Percentiles rank a stretch among this genome's conserved stretches.
These are phyloP conservation scores for Spinus pinus DNA, from an alignment of 2,797 vertebrate genomes.

Conservation along the genomic window DNA sequence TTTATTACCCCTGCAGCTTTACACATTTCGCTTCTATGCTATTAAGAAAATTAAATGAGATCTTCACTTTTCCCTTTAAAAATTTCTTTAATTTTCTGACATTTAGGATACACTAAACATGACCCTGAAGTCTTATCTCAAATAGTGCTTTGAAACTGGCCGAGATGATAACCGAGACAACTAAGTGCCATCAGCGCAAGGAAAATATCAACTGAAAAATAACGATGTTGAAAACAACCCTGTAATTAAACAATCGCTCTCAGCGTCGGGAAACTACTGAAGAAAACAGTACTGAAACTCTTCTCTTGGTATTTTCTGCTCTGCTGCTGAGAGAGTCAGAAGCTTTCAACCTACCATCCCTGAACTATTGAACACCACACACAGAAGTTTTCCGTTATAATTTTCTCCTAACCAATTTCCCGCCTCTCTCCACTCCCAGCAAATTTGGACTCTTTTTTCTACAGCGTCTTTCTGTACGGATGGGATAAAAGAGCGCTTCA, in stretches of 20 bases:
- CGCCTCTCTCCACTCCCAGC: accelerated
- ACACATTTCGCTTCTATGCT: accelerated
- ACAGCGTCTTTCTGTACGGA: accelerated
- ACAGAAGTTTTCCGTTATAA: accelerated
- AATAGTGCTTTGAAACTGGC: not conserved
- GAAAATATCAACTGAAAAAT: not conserved
- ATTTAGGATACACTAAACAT: not conserved
- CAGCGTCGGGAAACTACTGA: not conserved
- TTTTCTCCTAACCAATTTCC: not conserved
- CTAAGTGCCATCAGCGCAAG: accelerated
- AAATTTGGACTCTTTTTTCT: accelerated
- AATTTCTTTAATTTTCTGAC: not conserved
- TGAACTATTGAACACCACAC: accelerated
- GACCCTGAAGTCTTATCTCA: not conserved
- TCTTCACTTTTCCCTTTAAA: accelerated
- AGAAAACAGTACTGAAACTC: accelerated
- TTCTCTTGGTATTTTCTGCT: not conserved
- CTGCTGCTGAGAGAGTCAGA: not conserved
- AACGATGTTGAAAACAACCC: accelerated
- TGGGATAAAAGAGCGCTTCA: accelerated
- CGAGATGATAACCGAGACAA: not conserved
- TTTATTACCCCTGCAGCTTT: accelerated
- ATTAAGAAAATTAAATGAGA: not conserved
- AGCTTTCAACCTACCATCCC: accelerated
- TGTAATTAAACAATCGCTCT: accelerated